Conservation (phyloP, 1,140 invertebrate genomes). For the Papilio xuthus region DNA sequence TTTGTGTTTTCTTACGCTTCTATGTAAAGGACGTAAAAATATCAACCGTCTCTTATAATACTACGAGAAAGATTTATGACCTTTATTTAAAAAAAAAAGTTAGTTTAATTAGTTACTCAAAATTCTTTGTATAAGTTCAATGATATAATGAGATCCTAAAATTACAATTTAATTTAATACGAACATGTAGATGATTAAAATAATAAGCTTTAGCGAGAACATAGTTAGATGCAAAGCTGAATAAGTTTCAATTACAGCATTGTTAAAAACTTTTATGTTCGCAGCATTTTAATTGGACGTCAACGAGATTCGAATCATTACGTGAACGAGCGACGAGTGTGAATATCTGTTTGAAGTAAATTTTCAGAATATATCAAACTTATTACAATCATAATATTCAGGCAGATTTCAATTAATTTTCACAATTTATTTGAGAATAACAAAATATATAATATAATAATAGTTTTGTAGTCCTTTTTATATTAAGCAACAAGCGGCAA, state of each 20-base stretch:
- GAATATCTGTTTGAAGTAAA: constrained; percentile 15
- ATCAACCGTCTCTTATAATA: too few relatives aligned
- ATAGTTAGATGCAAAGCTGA: not conserved
- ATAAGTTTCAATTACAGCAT: constrained; percentile 34
- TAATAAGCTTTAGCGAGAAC: constrained; percentile 11
- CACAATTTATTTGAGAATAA: too few relatives aligned
- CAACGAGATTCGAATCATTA: constrained; percentile 18
- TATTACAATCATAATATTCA: not conserved
- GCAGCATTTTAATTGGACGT: constrained; percentile 34
- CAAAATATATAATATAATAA: too few relatives aligned
- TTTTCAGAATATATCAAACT: not conserved
- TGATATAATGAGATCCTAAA: too few relatives aligned
- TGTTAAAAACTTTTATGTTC: constrained; percentile 32
- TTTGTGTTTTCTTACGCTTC: too few relatives aligned
- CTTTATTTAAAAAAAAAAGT: too few relatives aligned
- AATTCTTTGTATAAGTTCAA: too few relatives aligned
- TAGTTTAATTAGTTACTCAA: too few relatives aligned
- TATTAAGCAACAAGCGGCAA: too few relatives aligned
- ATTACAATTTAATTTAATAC: not conserved
- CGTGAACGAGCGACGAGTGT: not conserved
- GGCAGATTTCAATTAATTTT: not conserved
- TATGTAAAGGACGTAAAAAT: too few relatives aligned
- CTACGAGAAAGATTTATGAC: too few relatives aligned
- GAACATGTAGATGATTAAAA: not conserved
- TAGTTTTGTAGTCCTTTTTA: too few relatives aligned